A percentile compares a stretch with the other conserved stretches of the same genome.
phyloP scores from a whole-genome alignment of 2,888 invertebrate genomes.

The Malacosoma neustria region DNA sequence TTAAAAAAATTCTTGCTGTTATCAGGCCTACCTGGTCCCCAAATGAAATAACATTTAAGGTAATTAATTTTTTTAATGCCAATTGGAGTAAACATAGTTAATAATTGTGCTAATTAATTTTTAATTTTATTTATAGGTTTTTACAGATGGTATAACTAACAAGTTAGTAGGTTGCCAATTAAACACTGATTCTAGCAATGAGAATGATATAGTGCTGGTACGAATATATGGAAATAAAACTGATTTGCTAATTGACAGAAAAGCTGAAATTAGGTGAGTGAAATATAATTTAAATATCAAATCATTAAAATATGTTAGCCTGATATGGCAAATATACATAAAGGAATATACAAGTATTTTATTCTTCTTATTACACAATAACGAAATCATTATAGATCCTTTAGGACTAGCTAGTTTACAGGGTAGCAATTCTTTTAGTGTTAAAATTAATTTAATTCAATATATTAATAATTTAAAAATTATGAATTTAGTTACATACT shows the following conservation, averaged over 20 bases:
- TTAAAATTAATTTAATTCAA: too few relatives aligned
- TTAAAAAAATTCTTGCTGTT: slow-evolving; percentile 77
- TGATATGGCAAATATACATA: too few relatives aligned
- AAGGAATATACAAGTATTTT: too few relatives aligned
- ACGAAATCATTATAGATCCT: too few relatives aligned
- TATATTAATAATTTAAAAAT: too few relatives aligned
- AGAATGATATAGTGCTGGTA: slow-evolving; percentile 83
- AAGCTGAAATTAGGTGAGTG: slow-evolving; percentile 83
- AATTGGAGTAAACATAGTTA: not conserved
- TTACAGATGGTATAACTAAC: slow-evolving; percentile 96
- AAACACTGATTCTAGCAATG: slow-evolving; percentile 22
- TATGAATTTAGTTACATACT: too few relatives aligned
- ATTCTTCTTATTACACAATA: too few relatives aligned
- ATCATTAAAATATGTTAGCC: too few relatives aligned
- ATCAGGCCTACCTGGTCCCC: slow-evolving; percentile 83
- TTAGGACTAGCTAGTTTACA: too few relatives aligned
- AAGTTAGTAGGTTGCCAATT: slow-evolving; percentile 87
- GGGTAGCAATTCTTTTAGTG: too few relatives aligned
- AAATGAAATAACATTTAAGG: slow-evolving; percentile 81
- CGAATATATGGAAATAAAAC: slow-evolving; percentile 96
- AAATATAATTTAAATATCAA: not conserved
- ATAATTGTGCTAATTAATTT: not conserved
- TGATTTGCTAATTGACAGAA: slow-evolving; percentile 92
- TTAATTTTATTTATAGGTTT: slow-evolving; percentile 75
- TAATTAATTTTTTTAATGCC: slow-evolving; percentile 31